Percentiles rank a stretch among this genome's conserved stretches.
Conservation (phyloP, 2,113 vertebrate genomes). For the Bufo bufo region DNA sequence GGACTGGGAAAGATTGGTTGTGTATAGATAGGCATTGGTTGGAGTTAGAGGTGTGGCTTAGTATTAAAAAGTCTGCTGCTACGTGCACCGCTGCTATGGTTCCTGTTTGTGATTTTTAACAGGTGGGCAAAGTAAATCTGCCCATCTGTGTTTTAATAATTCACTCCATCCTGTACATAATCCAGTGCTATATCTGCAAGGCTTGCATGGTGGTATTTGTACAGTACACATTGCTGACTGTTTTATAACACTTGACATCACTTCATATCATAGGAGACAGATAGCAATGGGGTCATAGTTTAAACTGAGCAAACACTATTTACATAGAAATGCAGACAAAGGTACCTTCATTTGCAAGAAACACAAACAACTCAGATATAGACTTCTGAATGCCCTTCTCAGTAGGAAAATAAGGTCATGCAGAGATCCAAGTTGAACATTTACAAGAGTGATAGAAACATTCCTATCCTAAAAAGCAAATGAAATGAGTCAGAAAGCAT, state of each 20-base stretch:
- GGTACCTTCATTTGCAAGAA: background rate
- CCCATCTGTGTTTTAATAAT: no score
- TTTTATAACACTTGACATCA: slow-evolving; percentile 1
- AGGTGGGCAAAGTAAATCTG: no score
- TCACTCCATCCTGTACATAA: background rate
- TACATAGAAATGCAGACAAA: background rate
- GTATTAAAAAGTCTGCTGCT: no score
- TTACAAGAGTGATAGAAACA: background rate
- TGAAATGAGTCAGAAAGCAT: background rate
- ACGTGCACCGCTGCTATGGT: no score
- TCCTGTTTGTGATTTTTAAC: no score
- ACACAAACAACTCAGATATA: background rate
- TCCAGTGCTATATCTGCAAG: background rate
- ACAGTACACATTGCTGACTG: slow-evolving; percentile 8
- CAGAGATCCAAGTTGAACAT: background rate
- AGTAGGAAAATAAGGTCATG: slow-evolving; percentile 2
- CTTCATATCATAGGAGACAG: background rate
- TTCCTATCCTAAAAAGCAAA: background rate
- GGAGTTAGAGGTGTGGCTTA: no score
- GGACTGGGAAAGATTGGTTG: no score
- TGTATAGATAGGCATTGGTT: no score
- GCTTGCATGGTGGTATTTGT: background rate
- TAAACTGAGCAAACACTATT: slow-evolving; percentile 21
- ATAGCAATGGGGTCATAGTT: slow-evolving; percentile 41
- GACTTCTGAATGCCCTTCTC: background rate